Evolutionary conservation across 2,113 vertebrate species (phyloP).

Genomic region (Apaloderma vittatum): DNA sequence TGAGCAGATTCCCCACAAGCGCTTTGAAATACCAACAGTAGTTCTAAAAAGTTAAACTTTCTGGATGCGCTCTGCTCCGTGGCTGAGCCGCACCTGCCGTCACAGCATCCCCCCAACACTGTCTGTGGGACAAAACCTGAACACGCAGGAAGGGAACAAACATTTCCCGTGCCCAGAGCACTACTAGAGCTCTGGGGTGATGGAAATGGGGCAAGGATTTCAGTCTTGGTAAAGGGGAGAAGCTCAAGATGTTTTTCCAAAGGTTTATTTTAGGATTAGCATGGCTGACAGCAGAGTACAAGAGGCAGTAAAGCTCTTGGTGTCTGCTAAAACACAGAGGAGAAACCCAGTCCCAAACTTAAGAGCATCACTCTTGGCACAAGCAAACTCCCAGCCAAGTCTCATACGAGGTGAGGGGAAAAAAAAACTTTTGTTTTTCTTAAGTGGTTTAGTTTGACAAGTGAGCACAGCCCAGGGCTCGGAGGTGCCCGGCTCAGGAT

Average conservation of each 20-base stretch:
- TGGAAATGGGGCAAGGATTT: neutral
- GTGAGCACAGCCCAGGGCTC: neutral
- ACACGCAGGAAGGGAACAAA: rapidly evolving
- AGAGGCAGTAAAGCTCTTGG: neutral
- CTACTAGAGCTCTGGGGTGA: neutral
- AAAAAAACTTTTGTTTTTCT: neutral
- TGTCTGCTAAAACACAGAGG: neutral
- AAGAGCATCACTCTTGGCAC: neutral
- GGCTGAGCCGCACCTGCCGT: neutral
- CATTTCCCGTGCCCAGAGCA: neutral
- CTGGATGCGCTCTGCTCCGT: rapidly evolving
- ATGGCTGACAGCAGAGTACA: neutral
- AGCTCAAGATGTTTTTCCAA: neutral
- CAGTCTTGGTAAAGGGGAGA: neutral
- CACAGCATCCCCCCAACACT: rapidly evolving
- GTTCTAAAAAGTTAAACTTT: neutral
- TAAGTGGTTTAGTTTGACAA: neutral
- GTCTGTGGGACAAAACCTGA: neutral
- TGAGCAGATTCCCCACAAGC: neutral
- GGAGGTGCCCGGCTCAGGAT: neutral
- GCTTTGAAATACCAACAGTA: neutral
- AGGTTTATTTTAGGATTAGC: neutral
- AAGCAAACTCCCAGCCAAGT: neutral
- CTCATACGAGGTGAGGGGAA: neutral
- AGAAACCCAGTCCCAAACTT: neutral